A percentile compares a stretch with the other conserved stretches of the same genome.
Evolutionary conservation across 2,113 vertebrate genomes (phyloP).

Genomic region (Campylomormyrus tamandua): DNA sequence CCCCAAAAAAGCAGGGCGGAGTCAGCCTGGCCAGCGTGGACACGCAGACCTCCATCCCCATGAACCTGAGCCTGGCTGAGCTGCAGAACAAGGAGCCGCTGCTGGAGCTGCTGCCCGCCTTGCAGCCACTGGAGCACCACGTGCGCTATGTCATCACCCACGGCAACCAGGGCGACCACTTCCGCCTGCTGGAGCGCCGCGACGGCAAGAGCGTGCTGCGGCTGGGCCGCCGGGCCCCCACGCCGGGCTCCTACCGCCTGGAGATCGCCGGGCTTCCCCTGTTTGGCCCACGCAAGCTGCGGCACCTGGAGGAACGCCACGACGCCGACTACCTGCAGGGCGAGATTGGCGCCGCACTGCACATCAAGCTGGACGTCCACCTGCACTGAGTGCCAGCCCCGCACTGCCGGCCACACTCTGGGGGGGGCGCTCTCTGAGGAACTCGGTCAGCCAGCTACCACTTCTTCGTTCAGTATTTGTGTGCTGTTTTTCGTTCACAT

Average conservation of each 20-base stretch:
- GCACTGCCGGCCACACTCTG: constrained; percentile 17
- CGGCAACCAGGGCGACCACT: constrained; percentile 69
- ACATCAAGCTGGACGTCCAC: constrained; percentile 78
- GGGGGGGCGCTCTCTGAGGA: constrained; percentile 34
- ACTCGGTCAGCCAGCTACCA: constrained; percentile 57
- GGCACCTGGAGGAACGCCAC: constrained; percentile 68
- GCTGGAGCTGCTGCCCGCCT: constrained; percentile 74
- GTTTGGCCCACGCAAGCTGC: constrained; percentile 63
- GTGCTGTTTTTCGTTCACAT: constrained; percentile 42
- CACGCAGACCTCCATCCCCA: constrained; percentile 66
- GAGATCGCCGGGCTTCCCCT: constrained; percentile 74
- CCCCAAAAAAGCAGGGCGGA: constrained; percentile 30
- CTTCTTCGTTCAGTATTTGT: constrained; percentile 54
- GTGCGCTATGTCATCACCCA: constrained; percentile 73
- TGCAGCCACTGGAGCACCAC: constrained; percentile 70
- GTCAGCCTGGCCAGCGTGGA: constrained; percentile 83
- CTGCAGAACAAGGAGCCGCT: constrained; percentile 74
- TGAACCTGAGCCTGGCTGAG: constrained; percentile 66
- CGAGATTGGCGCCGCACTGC: constrained; percentile 71
- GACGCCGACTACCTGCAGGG: constrained; percentile 74
- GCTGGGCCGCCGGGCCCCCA: constrained; percentile 60
- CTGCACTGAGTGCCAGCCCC: constrained; percentile 70
- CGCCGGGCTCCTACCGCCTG: constrained; percentile 69
- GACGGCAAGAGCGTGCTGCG: constrained; percentile 75
- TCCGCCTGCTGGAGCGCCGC: constrained; percentile 70